A percentile compares a stretch with the other conserved stretches of the same genome.
phyloP scores from a whole-genome alignment of 2,888 invertebrate species.

The Rotaria magnacalcarata region DNA sequence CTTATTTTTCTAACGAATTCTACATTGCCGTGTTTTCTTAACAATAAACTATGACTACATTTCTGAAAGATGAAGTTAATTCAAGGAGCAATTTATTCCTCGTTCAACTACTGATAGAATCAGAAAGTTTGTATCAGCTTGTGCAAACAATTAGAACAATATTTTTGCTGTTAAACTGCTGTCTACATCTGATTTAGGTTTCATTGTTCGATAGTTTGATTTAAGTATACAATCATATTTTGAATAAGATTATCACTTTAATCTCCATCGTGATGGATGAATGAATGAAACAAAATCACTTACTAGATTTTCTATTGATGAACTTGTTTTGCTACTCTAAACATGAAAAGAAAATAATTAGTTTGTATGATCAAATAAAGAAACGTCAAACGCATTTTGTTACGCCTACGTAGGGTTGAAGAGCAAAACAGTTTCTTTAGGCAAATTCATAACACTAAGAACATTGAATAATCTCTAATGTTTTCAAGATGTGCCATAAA shows the following conservation, averaged over 20 bases:
- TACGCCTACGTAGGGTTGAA: not conserved
- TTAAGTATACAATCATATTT: not conserved
- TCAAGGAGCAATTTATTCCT: too few species aligned
- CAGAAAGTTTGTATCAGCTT: not conserved
- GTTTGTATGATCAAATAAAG: slow-evolving; percentile 6
- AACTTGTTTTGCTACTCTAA: too few species aligned
- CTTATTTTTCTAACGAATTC: too few species aligned
- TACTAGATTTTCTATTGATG: too few species aligned
- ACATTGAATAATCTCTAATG: not conserved
- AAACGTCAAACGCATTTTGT: not conserved
- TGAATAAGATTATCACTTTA: not conserved
- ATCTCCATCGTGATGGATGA: not conserved
- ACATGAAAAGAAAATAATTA: too few species aligned
- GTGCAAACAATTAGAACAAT: slow-evolving; percentile 3
- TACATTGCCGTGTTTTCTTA: too few species aligned
- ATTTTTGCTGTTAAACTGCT: not conserved
- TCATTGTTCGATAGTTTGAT: not conserved
- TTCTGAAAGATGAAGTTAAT: too few species aligned
- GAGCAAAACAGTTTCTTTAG: not conserved
- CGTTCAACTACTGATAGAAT: too few species aligned
- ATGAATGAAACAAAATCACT: too few species aligned
- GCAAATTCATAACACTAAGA: not conserved
- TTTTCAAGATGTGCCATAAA: not conserved
- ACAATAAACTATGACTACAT: too few species aligned
- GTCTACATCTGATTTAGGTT: not conserved